A percentile compares a stretch with the other conserved stretches of the same genome.
Conservation (phyloP, 2,888 invertebrate species). For the Cephalotes varians region DNA sequence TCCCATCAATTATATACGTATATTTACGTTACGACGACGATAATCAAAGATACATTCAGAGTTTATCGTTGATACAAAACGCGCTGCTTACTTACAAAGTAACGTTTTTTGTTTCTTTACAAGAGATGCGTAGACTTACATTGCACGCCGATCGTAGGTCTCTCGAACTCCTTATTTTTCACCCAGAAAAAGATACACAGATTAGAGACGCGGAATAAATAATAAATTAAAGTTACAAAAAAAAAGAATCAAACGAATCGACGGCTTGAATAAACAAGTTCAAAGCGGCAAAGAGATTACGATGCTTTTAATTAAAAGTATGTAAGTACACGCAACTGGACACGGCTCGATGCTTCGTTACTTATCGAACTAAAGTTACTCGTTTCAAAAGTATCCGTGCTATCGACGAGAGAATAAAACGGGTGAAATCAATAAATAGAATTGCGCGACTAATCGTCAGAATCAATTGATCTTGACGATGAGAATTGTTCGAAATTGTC, state of each 20-base stretch:
- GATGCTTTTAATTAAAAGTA: neutral
- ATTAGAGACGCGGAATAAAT: neutral
- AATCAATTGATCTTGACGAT: neutral
- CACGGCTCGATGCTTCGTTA: neutral
- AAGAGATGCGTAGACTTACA: neutral
- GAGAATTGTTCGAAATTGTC: neutral
- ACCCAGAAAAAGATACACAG: neutral
- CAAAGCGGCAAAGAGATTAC: neutral
- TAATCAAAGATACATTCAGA: slow-evolving; percentile 15
- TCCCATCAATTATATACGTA: slow-evolving; percentile 14
- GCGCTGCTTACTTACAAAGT: slow-evolving; percentile 4
- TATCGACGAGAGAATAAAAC: neutral
- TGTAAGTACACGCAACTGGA: slow-evolving; percentile 24
- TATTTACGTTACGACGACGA: slow-evolving; percentile 7
- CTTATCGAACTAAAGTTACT: neutral
- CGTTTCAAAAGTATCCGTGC: neutral
- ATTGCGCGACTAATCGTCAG: neutral
- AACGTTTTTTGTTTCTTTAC: slow-evolving; percentile 7
- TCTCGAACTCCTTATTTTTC: slow-evolving; percentile 11
- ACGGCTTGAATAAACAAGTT: neutral
- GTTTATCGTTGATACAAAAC: slow-evolving; percentile 23
- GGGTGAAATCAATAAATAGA: slow-evolving; percentile 32
- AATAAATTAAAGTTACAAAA: slow-evolving; percentile 3
- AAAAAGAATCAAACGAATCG: neutral
- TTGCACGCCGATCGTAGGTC: neutral